These are phyloP conservation scores for Hypothenemus hampei DNA, from an alignment of 1,140 invertebrate genomes.

Conservation along the genomic window DNA sequence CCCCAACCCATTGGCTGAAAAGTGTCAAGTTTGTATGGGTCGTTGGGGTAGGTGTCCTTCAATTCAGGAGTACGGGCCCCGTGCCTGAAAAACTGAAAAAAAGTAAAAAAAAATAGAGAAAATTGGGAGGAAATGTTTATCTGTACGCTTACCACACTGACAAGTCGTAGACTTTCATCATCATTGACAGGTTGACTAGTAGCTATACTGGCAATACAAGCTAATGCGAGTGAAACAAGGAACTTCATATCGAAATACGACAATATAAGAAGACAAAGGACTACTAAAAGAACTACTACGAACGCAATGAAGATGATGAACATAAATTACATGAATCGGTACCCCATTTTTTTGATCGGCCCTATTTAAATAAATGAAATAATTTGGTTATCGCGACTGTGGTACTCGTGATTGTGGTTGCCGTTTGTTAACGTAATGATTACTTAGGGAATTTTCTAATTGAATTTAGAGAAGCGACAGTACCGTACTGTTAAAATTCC, in stretches of 20 bases:
- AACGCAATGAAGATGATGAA: neutral
- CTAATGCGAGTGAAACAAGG: conserved; percentile 2
- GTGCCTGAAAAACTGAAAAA: conserved; percentile 37
- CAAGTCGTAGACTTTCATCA: conserved; percentile 7
- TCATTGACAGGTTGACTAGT: conserved; percentile 11
- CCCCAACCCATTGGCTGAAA: conserved; percentile 38
- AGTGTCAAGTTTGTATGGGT: conserved; percentile 33
- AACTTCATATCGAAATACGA: conserved; percentile 14
- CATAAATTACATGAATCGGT: conserved; percentile 2
- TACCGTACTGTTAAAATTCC: conserved; percentile 11
- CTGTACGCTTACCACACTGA: conserved; percentile 12
- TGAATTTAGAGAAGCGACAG: conserved; percentile 8
- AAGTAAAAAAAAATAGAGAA: neutral
- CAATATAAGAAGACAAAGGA: neutral
- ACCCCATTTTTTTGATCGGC: conserved; percentile 6
- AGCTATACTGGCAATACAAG: neutral
- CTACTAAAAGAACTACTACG: conserved; percentile 7
- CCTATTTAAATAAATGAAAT: neutral
- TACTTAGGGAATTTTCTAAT: conserved; percentile 10
- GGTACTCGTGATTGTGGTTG: neutral
- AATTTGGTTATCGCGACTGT: conserved; percentile 1
- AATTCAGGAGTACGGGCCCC: conserved; percentile 38
- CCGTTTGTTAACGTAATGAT: conserved; percentile 1
- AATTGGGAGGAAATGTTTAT: neutral
- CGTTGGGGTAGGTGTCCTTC: conserved; percentile 35